Evolutionary conservation across 2,113 vertebrate genomes (phyloP), one percentile per base, ranked within the genome.

Genomic region (Oncorhynchus gorbuscha): DNA sequence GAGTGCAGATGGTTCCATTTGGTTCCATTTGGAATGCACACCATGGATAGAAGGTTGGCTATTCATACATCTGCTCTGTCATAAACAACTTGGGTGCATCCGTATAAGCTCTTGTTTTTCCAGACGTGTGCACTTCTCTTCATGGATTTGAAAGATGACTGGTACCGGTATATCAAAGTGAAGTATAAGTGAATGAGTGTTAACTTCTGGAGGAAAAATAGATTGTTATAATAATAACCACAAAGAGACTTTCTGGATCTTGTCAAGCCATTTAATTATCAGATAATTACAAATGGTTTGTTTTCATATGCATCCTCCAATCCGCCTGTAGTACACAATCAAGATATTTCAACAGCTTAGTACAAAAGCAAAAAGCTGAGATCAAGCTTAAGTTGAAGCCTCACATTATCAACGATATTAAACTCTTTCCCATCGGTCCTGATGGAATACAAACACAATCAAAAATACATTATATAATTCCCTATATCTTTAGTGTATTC

Each of bases 11-110:
- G n/a, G n/a, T n/a, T 12, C 9, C 49, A 51, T 13, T 51, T 51
- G 49, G 49, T n/a, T 12, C 9, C 49, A 51, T 13, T 51, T 51
- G 49, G 49, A 14, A 13, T 51, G 3, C 49, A 51, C 49, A 3
- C 3, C 9, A 13, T 51, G 13, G 49, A 22, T 5, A 74, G 78
- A 79, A 80, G 84, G 84, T 80, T 78, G n/a, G 73, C 69, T 89
- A 80, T 87, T 89, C 48, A 76, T 85, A 80, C 81, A 79, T 49
- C 39, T 72, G 66, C 74, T 67, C 13, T 32, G 48, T 67, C 26
- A 61, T 20, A 61, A 45, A 75, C 68, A 64, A 62, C 73, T 13
- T 48, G 30, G 49, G 12, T 11, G 28, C 13, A 55, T 71, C 22
- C 28, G n/a, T 13, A 61, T 28, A 7, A 35, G 32, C n/a, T 58